phyloP scores from a whole-genome alignment of 2,113 vertebrate species.

The Chamaea fasciata region DNA sequence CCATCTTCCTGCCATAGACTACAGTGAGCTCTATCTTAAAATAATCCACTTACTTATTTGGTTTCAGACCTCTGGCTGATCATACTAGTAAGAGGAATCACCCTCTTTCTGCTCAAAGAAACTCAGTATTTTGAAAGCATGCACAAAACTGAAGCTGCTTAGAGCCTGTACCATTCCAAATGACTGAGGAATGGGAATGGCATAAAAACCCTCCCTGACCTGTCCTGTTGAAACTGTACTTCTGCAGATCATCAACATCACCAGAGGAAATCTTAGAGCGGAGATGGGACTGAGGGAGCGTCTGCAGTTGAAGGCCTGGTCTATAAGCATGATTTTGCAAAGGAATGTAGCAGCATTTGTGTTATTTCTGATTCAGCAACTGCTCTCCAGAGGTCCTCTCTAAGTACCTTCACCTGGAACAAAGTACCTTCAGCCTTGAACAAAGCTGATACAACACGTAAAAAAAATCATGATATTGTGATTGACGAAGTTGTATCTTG shows the following conservation, averaged over 20 bases:
- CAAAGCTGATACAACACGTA: background rate
- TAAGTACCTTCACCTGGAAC: background rate
- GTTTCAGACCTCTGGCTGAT: background rate
- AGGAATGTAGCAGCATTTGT: background rate
- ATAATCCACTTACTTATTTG: background rate
- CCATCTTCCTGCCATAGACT: background rate
- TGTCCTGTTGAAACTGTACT: background rate
- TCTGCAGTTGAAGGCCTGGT: background rate
- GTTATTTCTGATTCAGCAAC: background rate
- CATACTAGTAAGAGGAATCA: background rate
- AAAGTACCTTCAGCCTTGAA: background rate
- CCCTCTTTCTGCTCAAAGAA: background rate
- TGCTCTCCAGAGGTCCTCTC: background rate
- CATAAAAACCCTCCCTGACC: background rate
- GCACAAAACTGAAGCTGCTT: background rate
- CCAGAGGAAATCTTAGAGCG: accelerated
- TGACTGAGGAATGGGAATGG: background rate
- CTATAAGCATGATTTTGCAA: background rate
- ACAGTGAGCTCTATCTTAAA: background rate
- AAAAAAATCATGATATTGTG: background rate
- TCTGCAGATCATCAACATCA: background rate
- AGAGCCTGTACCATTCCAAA: background rate
- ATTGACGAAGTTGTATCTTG: background rate
- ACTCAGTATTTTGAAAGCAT: background rate
- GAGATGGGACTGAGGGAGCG: background rate